These are phyloP conservation scores for Oceanites oceanicus DNA, from an alignment of 2,113 vertebrate genomes.

Conservation along the genomic window DNA sequence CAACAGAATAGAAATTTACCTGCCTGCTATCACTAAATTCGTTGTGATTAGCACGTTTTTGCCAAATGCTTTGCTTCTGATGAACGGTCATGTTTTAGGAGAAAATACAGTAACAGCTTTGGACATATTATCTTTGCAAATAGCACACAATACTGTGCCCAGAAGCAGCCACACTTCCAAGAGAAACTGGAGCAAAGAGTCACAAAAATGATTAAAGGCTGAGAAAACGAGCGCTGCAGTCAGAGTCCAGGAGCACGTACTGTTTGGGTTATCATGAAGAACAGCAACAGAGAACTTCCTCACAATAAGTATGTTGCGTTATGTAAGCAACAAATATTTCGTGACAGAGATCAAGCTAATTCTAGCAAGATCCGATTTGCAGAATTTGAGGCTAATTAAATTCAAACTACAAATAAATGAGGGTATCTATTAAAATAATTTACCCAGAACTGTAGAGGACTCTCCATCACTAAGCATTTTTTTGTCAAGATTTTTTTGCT, in stretches of 20 bases:
- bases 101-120: neutral
- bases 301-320: neutral
- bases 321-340: conserved; percentile 55
- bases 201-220: neutral
- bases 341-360: conserved; percentile 49
- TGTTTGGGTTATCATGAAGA: neutral
- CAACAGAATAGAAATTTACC: neutral
- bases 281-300: neutral
- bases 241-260: neutral
- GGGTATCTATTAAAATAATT: conserved; percentile 22
- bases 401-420: conserved; percentile 30
- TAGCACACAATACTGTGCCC: neutral
- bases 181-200: neutral
- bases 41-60: neutral
- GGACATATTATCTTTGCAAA: neutral
- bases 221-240: neutral
- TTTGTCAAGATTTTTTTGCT: neutral
- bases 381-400: conserved; percentile 50
- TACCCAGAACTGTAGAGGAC: neutral
- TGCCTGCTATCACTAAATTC: neutral
- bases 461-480: neutral
- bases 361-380: conserved; percentile 37
- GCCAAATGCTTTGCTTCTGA: neutral
- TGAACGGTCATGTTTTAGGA: neutral
- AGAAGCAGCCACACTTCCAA: neutral